Evolutionary conservation across 2,113 vertebrate genomes (phyloP).

Genomic region (Mirounga angustirostris): DNA sequence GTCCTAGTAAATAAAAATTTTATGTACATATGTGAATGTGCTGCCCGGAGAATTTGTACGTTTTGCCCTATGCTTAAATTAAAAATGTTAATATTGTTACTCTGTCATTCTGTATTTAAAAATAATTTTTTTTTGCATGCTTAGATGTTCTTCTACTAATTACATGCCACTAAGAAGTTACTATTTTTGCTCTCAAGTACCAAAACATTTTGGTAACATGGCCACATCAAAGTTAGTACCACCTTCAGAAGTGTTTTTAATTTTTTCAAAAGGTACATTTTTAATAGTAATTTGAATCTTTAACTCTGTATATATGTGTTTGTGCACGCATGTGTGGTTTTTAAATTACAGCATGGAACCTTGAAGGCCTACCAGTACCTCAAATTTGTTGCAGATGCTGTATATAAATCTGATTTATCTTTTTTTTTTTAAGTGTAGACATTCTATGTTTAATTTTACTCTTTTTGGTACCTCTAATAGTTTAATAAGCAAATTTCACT

Average conservation of each 20-base stretch:
- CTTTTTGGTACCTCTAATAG: slow-evolving; percentile 42
- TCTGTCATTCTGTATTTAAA: slow-evolving; percentile 44
- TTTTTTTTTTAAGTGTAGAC: slow-evolving; percentile 30
- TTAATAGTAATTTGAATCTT: slow-evolving; percentile 81
- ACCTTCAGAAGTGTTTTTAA: slow-evolving; percentile 84
- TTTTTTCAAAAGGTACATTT: slow-evolving; percentile 83
- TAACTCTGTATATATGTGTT: neutral
- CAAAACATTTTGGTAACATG: slow-evolving; percentile 75
- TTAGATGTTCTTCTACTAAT: slow-evolving; percentile 57
- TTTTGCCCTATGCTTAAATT: neutral
- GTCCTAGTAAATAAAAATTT: slow-evolving; percentile 11
- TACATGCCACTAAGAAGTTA: slow-evolving; percentile 42
- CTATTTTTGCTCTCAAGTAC: slow-evolving; percentile 68
- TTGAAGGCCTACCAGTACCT: slow-evolving; percentile 74
- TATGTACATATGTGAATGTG: neutral
- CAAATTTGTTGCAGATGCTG: slow-evolving; percentile 81
- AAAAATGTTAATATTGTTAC: slow-evolving; percentile 51
- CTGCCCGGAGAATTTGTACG: neutral
- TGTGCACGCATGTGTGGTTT: slow-evolving; percentile 81
- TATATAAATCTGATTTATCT: slow-evolving; percentile 71
- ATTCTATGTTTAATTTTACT: slow-evolving; percentile 65
- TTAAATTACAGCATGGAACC: slow-evolving; percentile 84
- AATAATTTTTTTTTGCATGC: neutral
- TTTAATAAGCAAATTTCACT: slow-evolving; percentile 59
- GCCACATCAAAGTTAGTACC: slow-evolving; percentile 83